phyloP scores from a whole-genome alignment of 1,140 invertebrate species.

The Luehdorfia chinensis region DNA sequence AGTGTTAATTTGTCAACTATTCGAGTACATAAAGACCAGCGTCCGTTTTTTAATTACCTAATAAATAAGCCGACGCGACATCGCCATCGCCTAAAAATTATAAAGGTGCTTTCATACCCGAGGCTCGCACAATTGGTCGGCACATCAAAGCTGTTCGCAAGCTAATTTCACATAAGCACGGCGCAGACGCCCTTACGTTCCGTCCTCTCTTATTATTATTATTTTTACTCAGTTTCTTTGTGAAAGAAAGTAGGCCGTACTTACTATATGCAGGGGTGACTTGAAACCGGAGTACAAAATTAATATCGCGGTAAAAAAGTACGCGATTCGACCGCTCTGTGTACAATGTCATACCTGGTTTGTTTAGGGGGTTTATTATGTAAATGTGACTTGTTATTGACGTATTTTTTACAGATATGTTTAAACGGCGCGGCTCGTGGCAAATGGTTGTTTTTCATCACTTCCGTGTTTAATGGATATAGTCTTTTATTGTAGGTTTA shows the following conservation, averaged over 20 bases:
- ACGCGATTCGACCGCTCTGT: constrained; percentile 56
- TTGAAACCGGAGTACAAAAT: constrained; percentile 70
- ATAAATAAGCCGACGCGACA: constrained; percentile 46
- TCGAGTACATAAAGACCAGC: neutral
- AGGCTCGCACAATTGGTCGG: constrained; percentile 58
- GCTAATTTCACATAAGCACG: constrained; percentile 74
- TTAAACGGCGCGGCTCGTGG: constrained; percentile 58
- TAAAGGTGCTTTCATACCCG: constrained; percentile 63
- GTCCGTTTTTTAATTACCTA: constrained; percentile 43
- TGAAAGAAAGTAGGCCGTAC: constrained; percentile 58
- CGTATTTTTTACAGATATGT: constrained; percentile 52
- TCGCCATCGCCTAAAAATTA: constrained; percentile 53
- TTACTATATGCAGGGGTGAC: constrained; percentile 54
- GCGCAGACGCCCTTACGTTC: constrained; percentile 63
- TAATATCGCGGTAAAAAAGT: constrained; percentile 66
- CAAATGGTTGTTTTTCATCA: constrained; percentile 56
- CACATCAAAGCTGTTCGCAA: constrained; percentile 65
- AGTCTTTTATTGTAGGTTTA: constrained; percentile 17
- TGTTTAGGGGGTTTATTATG: constrained; percentile 68
- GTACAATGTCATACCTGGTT: constrained; percentile 53
- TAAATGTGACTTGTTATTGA: constrained; percentile 63
- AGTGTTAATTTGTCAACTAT: too few species aligned
- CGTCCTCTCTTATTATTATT: constrained; percentile 60
- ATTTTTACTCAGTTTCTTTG: constrained; percentile 63
- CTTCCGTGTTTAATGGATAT: constrained; percentile 43